phyloP scores from a whole-genome alignment of 2,797 vertebrate species.

The Lutjanus campechanus region DNA sequence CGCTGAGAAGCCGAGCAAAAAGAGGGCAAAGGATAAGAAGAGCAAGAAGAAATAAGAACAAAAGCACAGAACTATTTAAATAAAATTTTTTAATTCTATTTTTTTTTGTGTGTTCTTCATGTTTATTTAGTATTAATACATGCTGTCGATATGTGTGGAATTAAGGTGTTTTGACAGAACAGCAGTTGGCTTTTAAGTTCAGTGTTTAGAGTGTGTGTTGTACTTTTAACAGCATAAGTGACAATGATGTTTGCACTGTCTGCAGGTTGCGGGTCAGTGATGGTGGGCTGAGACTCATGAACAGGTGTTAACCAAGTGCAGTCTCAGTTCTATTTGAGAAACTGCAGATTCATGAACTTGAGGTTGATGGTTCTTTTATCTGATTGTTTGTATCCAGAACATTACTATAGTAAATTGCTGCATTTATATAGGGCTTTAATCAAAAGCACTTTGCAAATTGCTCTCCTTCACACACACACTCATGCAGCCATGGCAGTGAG shows the following conservation, averaged over 20 bases:
- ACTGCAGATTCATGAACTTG: not conserved
- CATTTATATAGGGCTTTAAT: not conserved
- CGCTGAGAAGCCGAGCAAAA: slow-evolving; percentile 89
- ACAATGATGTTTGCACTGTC: slow-evolving; percentile 1
- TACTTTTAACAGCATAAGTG: not conserved
- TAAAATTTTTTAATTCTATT: slow-evolving; percentile 71
- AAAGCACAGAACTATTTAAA: slow-evolving; percentile 82
- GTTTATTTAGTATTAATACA: slow-evolving; percentile 21
- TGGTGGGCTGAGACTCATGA: not conserved
- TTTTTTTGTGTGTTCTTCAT: slow-evolving; percentile 31
- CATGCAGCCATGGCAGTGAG: not conserved
- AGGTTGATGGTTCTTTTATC: not conserved
- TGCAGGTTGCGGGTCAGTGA: not conserved
- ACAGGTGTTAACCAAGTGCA: not conserved
- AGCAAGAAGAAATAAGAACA: slow-evolving; percentile 95
- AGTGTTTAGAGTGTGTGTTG: not conserved
- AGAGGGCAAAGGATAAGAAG: slow-evolving; percentile 96
- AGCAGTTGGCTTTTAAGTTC: not conserved
- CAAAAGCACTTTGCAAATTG: too few relatives aligned
- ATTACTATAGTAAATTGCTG: not conserved
- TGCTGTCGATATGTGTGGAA: not conserved
- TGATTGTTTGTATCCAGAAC: not conserved
- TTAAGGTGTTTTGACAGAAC: not conserved
- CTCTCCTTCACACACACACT: not conserved
- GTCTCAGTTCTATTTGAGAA: not conserved